Conservation (phyloP, 1,140 invertebrate species). For the Calliopsis andreniformis region DNA sequence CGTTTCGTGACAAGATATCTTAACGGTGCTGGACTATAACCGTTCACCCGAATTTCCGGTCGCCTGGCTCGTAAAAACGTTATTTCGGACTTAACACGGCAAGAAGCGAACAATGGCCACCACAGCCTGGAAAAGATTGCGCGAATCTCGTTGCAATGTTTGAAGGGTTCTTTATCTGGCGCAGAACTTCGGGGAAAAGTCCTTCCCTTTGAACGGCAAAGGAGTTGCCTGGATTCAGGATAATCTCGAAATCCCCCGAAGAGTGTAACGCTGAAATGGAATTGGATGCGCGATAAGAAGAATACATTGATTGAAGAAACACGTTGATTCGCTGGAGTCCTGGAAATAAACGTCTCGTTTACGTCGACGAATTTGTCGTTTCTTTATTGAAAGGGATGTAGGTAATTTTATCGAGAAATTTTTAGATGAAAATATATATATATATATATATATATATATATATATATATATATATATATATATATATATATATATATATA, state of each 20-base stretch:
- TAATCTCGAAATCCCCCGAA: slow-evolving; percentile 48
- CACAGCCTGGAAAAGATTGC: slow-evolving; percentile 34
- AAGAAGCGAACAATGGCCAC: slow-evolving; percentile 7
- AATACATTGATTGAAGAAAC: neutral
- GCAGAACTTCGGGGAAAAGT: slow-evolving; percentile 24
- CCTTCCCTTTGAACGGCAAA: slow-evolving; percentile 48
- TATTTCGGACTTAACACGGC: slow-evolving; percentile 29
- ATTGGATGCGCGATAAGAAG: neutral
- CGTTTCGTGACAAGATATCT: neutral
- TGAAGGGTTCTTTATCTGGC: slow-evolving; percentile 20
- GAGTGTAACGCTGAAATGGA: slow-evolving; percentile 26
- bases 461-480: no score
- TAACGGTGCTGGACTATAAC: neutral
- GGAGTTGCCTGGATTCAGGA: slow-evolving; percentile 35
- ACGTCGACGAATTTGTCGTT: neutral
- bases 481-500: no score
- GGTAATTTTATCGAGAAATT: no score
- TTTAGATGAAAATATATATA: no score
- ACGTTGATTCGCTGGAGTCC: slow-evolving; percentile 14
- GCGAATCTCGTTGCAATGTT: slow-evolving; percentile 33
- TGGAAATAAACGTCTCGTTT: neutral
- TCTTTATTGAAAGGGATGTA: neutral
- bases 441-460: no score
- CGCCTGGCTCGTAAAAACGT: slow-evolving; percentile 11
- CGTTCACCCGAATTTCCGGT: slow-evolving; percentile 33